Evolutionary conservation across 1,140 invertebrate genomes (phyloP).

Genomic region (Drosophila simulans): DNA sequence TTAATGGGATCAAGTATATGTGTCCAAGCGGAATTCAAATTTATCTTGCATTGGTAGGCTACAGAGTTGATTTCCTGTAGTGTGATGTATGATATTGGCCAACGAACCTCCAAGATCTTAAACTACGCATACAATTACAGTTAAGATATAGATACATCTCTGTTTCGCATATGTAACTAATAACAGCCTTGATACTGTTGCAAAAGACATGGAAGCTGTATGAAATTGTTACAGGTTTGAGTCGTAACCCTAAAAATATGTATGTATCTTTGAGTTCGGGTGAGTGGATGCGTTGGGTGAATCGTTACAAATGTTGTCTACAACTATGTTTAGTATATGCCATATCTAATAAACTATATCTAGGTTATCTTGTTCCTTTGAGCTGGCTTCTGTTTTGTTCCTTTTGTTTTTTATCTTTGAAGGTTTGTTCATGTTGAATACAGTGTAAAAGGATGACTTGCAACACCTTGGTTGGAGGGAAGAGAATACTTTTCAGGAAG

Average conservation of each 20-base stretch:
- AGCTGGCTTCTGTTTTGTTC: slow-evolving; percentile 48
- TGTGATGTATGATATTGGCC: slow-evolving; percentile 43
- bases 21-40: slow-evolving; percentile 39
- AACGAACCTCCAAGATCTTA: slow-evolving; percentile 36
- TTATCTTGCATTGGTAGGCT: slow-evolving; percentile 34
- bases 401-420: slow-evolving; percentile 1
- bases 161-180: slow-evolving; percentile 68
- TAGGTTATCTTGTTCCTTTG: slow-evolving; percentile 66
- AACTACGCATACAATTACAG: slow-evolving; percentile 43
- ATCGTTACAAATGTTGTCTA: slow-evolving; percentile 42
- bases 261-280: slow-evolving; percentile 32
- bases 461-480: slow-evolving; percentile 47
- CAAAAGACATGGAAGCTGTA: slow-evolving; percentile 81
- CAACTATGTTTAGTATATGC: slow-evolving; percentile 45
- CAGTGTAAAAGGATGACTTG: slow-evolving; percentile 18
- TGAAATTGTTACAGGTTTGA: slow-evolving; percentile 72
- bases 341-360: slow-evolving; percentile 54
- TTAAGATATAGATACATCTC: slow-evolving; percentile 58
- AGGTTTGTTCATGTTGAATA: slow-evolving; percentile 46
- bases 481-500: slow-evolving; percentile 59
- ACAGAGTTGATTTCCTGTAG: slow-evolving; percentile 26
- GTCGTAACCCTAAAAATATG: slow-evolving; percentile 34
- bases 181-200: slow-evolving; percentile 81
- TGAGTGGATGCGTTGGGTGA: slow-evolving; percentile 45
- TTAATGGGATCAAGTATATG: slow-evolving; percentile 22